These are phyloP conservation scores for Phocoena phocoena DNA, from an alignment of 2,113 vertebrate genomes.

Conservation along the genomic window DNA sequence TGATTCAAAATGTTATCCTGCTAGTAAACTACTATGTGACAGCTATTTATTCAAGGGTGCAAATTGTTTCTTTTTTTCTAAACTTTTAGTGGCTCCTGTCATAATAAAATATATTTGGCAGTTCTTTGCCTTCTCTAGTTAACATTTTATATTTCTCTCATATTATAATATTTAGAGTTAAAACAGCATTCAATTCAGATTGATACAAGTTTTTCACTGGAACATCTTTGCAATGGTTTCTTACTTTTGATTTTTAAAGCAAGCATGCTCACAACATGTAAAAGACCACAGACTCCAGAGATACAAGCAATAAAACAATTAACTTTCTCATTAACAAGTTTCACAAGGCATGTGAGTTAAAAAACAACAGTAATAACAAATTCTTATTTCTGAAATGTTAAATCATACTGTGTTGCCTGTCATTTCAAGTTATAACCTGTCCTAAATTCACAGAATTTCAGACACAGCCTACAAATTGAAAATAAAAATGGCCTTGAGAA, in stretches of 20 bases:
- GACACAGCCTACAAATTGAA: neutral
- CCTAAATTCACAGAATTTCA: conserved; percentile 57
- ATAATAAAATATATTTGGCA: neutral
- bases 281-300: conserved; percentile 19
- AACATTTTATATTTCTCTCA: neutral
- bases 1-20: neutral
- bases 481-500: conserved; percentile 52
- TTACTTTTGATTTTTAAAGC: conserved; percentile 32
- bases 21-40: neutral
- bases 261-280: neutral
- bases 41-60: neutral
- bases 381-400: conserved; percentile 22
- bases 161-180: neutral
- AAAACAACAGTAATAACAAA: conserved; percentile 69
- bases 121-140: neutral
- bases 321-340: conserved; percentile 59
- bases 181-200: neutral
- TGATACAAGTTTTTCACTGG: neutral
- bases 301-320: conserved; percentile 56
- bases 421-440: conserved; percentile 57
- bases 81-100: neutral
- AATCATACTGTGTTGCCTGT: neutral
- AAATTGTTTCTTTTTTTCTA: neutral
- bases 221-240: neutral
- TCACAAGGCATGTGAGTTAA: neutral